These are phyloP conservation scores for Acrocephalus scirpaceus DNA, from an alignment of 2,797 vertebrate species.

Conservation along the genomic window DNA sequence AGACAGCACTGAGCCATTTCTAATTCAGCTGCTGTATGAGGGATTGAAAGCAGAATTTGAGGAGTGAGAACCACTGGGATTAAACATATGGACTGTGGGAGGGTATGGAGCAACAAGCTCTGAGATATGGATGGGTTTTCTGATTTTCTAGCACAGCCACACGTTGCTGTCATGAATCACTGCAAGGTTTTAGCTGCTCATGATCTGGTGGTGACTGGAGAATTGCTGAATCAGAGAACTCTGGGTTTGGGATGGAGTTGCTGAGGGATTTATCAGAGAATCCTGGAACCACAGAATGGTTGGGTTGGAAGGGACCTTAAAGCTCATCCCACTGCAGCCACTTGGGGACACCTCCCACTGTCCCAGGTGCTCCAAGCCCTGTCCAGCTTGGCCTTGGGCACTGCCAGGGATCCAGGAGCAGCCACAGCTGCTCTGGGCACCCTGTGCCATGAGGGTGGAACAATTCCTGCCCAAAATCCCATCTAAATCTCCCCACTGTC, in stretches of 20 bases:
- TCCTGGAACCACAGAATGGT: not conserved
- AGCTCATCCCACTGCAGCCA: accelerated
- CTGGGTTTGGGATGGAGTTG: accelerated
- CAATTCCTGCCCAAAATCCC: not conserved
- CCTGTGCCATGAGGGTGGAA: too few species aligned
- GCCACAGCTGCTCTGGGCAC: not conserved
- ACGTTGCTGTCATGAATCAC: not conserved
- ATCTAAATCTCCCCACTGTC: accelerated
- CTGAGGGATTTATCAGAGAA: not conserved
- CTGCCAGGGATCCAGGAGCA: not conserved
- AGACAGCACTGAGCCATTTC: not conserved
- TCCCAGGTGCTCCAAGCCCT: not conserved
- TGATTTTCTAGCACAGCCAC: not conserved
- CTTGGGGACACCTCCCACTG: not conserved
- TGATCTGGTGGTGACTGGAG: not conserved
- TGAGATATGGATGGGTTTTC: not conserved
- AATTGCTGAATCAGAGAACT: not conserved
- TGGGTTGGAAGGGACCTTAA: not conserved
- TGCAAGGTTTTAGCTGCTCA: not conserved
- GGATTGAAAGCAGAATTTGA: not conserved
- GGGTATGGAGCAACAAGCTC: not conserved
- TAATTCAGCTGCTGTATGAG: not conserved
- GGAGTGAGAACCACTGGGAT: constrained; percentile 15
- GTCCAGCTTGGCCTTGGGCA: not conserved
- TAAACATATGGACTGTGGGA: constrained; percentile 48